Conservation (phyloP, 2,113 vertebrate genomes). For the Petrocephalus zakoni region DNA sequence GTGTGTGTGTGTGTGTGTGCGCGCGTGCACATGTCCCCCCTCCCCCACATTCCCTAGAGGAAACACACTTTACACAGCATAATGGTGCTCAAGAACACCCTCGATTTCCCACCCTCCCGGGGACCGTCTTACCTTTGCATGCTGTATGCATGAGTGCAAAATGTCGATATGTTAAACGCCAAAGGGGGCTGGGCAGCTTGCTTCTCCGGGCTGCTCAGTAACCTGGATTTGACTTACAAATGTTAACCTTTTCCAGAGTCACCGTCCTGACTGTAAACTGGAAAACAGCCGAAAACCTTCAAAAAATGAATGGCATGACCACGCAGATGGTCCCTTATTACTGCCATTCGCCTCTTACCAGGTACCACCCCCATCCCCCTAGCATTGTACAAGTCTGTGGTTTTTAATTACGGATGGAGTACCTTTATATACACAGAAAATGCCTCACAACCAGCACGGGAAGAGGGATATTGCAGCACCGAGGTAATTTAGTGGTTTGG, state of each 20-base stretch:
- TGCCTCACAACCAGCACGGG: not conserved
- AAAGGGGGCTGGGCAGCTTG: constrained; percentile 5
- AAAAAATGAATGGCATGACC: not conserved
- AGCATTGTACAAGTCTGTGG: not conserved
- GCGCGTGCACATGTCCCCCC: not conserved
- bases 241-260: not conserved
- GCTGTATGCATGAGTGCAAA: not conserved
- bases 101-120: not conserved
- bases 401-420: not conserved
- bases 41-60: constrained; percentile 27
- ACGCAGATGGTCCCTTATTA: no score
- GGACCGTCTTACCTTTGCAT: not conserved
- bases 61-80: constrained; percentile 36
- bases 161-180: not conserved
- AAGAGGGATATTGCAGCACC: not conserved
- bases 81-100: constrained; percentile 30
- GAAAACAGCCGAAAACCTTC: not conserved
- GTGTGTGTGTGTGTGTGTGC: constrained; percentile 28
- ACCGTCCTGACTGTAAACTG: not conserved
- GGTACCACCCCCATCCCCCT: not conserved
- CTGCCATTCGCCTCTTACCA: not conserved
- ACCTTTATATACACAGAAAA: not conserved
- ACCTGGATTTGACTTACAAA: constrained; percentile 4
- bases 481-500: not conserved
- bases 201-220: not conserved